Percentiles rank a stretch among this genome's conserved stretches.
These are phyloP conservation scores for Vanessa cardui DNA, from an alignment of 2,888 invertebrate species.

Conservation along the genomic window DNA sequence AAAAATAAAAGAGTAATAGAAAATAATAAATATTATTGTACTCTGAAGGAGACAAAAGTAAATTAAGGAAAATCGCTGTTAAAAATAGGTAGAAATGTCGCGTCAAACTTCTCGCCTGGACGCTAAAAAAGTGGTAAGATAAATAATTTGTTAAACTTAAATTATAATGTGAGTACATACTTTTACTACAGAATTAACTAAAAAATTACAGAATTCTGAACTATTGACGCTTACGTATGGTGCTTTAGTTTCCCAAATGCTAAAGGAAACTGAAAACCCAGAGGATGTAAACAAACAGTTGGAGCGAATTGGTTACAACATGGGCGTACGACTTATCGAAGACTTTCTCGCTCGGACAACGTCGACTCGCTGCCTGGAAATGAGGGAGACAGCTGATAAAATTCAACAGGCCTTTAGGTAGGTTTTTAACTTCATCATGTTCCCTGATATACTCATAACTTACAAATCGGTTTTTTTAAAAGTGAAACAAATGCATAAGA, in stretches of 20 bases:
- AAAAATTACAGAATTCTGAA: conserved; percentile 92
- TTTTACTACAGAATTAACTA: conserved; percentile 5
- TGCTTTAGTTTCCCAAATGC: conserved; percentile 97
- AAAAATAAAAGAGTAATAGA: background rate
- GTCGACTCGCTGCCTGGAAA: conserved; percentile 95
- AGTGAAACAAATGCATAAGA: no score
- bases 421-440: background rate
- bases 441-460: no score
- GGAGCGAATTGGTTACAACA: conserved; percentile 98
- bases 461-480: no score
- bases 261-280: conserved; percentile 97
- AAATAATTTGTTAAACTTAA: background rate
- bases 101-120: conserved; percentile 87
- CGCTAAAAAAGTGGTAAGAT: conserved; percentile 89
- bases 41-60: no score
- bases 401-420: conserved; percentile 89
- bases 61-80: conserved; percentile 31
- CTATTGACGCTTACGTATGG: conserved; percentile 98
- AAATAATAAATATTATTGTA: conserved; percentile 24
- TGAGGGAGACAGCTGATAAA: conserved; percentile 98
- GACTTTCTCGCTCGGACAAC: conserved; percentile 97
- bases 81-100: conserved; percentile 79
- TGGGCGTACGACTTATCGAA: conserved; percentile 98
- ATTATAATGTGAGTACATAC: conserved; percentile 11
- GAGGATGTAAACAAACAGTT: conserved; percentile 99